Conservation (phyloP, 2,113 vertebrate species). For the Calidris pugnax region DNA sequence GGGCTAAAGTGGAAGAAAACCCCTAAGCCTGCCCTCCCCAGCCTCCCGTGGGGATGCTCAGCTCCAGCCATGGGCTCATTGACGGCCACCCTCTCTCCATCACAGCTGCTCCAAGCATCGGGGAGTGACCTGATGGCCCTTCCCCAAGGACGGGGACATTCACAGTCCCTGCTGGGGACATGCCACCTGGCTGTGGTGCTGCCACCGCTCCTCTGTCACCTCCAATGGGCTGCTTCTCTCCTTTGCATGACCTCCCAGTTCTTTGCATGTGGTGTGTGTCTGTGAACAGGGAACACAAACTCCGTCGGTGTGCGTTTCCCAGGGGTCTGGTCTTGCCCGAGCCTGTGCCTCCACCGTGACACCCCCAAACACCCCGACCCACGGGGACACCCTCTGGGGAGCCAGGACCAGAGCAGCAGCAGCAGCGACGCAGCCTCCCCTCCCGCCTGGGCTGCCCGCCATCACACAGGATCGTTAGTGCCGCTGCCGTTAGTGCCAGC, state of each 20-base stretch:
- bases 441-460: background rate
- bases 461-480: background rate
- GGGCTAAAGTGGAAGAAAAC: background rate
- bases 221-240: background rate
- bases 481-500: background rate
- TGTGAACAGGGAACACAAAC: too few relatives aligned
- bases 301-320: background rate
- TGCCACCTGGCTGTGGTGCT: background rate
- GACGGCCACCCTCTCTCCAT: background rate
- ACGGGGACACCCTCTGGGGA: background rate
- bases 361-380: rapidly evolving
- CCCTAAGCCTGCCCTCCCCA: rapidly evolving
- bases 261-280: background rate
- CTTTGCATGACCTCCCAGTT: background rate
- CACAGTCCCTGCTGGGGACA: background rate
- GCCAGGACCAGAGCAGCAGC: background rate
- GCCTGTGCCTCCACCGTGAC: background rate
- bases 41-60: background rate
- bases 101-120: background rate
- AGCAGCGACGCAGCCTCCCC: background rate
- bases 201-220: background rate
- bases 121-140: background rate
- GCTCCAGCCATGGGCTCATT: background rate
- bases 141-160: background rate
- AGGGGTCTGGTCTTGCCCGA: background rate